A percentile compares a stretch with the other conserved stretches of the same genome.
Conservation (phyloP, 35 echinoderm and acorn worm species). For the Apostichopus parvimensis region DNA sequence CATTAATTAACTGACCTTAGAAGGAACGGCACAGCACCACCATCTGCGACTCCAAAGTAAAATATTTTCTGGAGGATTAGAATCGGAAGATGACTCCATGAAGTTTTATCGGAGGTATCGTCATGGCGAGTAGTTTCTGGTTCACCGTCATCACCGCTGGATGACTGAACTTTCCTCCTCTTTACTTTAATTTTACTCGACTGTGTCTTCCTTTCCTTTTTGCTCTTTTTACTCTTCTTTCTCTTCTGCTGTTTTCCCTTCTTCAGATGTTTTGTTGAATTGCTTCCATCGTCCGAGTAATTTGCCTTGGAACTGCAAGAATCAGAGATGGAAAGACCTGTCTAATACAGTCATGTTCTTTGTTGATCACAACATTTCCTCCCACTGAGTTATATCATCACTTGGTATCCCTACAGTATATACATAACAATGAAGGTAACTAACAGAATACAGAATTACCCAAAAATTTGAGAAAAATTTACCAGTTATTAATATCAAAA, state of each 20-base stretch:
- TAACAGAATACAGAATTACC: no score
- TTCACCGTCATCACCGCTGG: background rate
- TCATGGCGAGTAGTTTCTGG: background rate
- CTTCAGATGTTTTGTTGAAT: background rate
- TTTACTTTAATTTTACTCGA: background rate
- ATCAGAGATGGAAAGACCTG: no score
- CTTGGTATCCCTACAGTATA: no score
- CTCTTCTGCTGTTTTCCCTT: background rate
- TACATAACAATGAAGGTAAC: no score
- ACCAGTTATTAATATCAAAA: constrained; percentile 50
- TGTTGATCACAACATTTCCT: background rate
- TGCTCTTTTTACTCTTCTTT: background rate
- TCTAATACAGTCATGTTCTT: background rate
- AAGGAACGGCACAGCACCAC: constrained; percentile 30
- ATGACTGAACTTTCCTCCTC: background rate
- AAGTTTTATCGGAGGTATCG: background rate
- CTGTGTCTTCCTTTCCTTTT: background rate
- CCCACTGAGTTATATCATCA: no score
- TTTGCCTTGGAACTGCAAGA: no score
- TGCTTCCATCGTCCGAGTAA: background rate
- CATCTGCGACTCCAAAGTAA: background rate
- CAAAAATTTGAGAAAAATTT: background rate
- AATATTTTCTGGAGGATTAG: constrained; percentile 31
- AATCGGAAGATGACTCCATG: background rate
- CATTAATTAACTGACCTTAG: background rate